Conservation (phyloP, 2,113 vertebrate genomes). For the Pituophis catenifer region DNA sequence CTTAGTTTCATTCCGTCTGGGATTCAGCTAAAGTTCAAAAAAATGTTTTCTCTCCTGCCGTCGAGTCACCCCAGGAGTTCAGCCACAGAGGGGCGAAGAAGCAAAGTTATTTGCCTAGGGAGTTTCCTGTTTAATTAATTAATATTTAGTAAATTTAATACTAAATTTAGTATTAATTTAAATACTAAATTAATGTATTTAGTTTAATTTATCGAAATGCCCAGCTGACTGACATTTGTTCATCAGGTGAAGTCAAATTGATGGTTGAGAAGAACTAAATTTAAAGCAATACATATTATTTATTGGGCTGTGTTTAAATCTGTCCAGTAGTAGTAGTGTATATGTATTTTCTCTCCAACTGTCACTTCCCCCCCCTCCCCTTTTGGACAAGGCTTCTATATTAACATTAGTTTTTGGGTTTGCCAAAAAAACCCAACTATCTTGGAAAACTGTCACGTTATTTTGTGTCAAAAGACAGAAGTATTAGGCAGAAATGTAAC, state of each 20-base stretch:
- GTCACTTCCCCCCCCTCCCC: accelerated
- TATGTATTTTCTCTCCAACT: background rate
- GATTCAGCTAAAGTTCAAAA: background rate
- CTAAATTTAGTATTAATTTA: too few relatives aligned
- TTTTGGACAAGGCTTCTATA: background rate
- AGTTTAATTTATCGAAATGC: background rate
- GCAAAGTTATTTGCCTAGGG: background rate
- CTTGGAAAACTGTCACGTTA: too few relatives aligned
- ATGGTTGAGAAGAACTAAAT: background rate
- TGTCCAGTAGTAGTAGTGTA: background rate
- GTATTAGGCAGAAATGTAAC: background rate
- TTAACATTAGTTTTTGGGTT: too few relatives aligned
- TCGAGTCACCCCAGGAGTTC: background rate
- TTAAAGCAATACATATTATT: background rate
- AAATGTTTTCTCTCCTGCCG: background rate
- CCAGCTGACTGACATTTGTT: background rate
- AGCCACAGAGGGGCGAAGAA: background rate
- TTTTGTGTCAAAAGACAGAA: background rate
- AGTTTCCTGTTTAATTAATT: background rate
- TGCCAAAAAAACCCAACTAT: background rate
- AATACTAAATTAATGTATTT: too few relatives aligned
- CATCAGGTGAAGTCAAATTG: background rate
- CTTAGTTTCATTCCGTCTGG: background rate
- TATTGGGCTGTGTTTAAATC: background rate
- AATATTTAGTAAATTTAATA: background rate